These are phyloP conservation scores for Zaprionus lachaisei DNA, from an alignment of 1,140 invertebrate species.

Conservation along the genomic window DNA sequence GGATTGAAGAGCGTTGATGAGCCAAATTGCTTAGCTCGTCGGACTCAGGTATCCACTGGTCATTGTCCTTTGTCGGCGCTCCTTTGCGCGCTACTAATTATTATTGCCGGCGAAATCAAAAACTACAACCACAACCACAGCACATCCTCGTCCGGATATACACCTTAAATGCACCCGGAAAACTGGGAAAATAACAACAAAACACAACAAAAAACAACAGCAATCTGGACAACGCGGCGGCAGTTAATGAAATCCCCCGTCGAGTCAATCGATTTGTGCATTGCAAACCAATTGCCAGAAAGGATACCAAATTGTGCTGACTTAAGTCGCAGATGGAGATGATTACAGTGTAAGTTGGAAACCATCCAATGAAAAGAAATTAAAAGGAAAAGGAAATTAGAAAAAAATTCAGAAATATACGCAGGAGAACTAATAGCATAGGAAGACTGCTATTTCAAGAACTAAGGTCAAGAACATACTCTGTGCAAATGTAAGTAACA, in stretches of 20 bases:
- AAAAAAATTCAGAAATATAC: neutral
- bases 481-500: too few relatives aligned
- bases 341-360: neutral
- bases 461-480: too few relatives aligned
- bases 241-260: slow-evolving; percentile 63
- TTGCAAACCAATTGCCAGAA: slow-evolving; percentile 67
- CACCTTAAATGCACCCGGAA: slow-evolving; percentile 67
- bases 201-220: slow-evolving; percentile 6
- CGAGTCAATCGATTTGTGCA: slow-evolving; percentile 68
- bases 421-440: too few relatives aligned
- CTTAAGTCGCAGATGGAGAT: slow-evolving; percentile 1
- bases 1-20: slow-evolving; percentile 44
- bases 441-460: too few relatives aligned
- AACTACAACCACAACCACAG: slow-evolving; percentile 31
- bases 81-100: slow-evolving; percentile 35
- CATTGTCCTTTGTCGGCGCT: slow-evolving; percentile 54
- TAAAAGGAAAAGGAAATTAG: neutral
- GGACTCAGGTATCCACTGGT: slow-evolving; percentile 22
- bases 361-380: neutral
- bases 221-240: slow-evolving; percentile 39
- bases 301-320: slow-evolving; percentile 40
- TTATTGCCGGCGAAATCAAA: slow-evolving; percentile 48
- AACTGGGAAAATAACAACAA: neutral
- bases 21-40: slow-evolving; percentile 70
- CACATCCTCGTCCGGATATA: slow-evolving; percentile 68